Evolutionary conservation across 2,888 invertebrate species (phyloP).

Genomic region (Mamestra brassicae): DNA sequence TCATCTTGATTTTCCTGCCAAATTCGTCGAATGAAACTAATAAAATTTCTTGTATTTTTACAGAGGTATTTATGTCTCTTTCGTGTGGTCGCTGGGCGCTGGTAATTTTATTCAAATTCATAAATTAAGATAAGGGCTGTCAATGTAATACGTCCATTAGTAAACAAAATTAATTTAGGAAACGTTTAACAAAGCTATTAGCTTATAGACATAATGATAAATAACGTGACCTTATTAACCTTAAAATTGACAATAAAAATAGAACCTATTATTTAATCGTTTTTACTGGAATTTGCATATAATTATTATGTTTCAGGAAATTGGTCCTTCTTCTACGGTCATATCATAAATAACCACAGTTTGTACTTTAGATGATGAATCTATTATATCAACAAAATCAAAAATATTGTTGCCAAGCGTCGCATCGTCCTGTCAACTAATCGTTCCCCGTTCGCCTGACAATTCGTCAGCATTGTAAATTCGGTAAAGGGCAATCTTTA

Average conservation of each 20-base stretch:
- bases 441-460: conserved; percentile 75
- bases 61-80: conserved; percentile 36
- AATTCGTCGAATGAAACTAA: conserved; percentile 27
- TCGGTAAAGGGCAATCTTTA: conserved; percentile 87
- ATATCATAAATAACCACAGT: neutral
- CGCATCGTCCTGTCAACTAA: conserved; percentile 66
- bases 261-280: neutral
- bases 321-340: neutral
- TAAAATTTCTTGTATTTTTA: conserved; percentile 30
- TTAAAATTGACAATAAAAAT: neutral
- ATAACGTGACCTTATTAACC: conserved; percentile 9
- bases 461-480: conserved; percentile 88
- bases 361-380: neutral
- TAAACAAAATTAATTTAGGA: conserved; percentile 26
- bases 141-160: conserved; percentile 37
- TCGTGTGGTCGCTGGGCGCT: conserved; percentile 42
- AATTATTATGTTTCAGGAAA: neutral
- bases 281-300: neutral
- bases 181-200: conserved; percentile 40
- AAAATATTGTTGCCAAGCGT: conserved; percentile 57
- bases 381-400: neutral
- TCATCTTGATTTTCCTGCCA: neutral
- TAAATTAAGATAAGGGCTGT: conserved; percentile 51
- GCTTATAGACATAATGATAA: neutral
- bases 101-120: conserved; percentile 48